Percentiles rank a stretch among this genome's conserved stretches.
phyloP scores from a whole-genome alignment of 1,140 invertebrate species.

The Magallana angulata region DNA sequence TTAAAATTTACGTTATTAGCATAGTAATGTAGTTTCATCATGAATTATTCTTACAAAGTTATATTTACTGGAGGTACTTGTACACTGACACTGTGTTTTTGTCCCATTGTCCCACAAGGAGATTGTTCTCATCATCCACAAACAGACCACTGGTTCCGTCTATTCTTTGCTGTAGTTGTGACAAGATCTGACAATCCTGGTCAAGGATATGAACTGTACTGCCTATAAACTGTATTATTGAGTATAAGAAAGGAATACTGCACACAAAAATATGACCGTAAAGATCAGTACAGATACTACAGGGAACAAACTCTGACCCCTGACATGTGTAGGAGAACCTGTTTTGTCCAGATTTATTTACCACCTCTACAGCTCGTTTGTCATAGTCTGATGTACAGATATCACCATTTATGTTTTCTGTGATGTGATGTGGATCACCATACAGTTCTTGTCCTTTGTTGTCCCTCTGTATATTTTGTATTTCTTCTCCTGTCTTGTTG shows the following conservation, averaged over 20 bases:
- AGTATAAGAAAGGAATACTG: background rate
- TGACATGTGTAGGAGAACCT: background rate
- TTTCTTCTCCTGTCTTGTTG: background rate
- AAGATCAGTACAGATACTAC: background rate
- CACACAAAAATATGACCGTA: background rate
- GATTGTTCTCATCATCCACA: too few relatives aligned
- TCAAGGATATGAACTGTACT: background rate
- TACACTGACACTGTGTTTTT: too few relatives aligned
- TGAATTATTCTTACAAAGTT: too few relatives aligned
- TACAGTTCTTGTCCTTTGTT: background rate
- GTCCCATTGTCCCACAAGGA: too few relatives aligned
- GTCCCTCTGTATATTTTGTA: background rate
- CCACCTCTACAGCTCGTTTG: background rate
- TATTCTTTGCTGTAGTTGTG: background rate
- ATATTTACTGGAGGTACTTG: too few relatives aligned
- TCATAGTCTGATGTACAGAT: background rate
- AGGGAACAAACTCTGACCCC: background rate
- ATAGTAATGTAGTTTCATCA: too few relatives aligned
- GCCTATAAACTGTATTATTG: too few relatives aligned
- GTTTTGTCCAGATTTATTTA: background rate
- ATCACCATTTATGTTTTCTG: background rate
- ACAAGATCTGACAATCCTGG: background rate
- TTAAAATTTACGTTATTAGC: too few relatives aligned
- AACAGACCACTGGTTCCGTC: too few relatives aligned
- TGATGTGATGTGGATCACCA: background rate